phyloP scores from a whole-genome alignment of 2,113 vertebrate species.

The Coracopsis vasa region DNA sequence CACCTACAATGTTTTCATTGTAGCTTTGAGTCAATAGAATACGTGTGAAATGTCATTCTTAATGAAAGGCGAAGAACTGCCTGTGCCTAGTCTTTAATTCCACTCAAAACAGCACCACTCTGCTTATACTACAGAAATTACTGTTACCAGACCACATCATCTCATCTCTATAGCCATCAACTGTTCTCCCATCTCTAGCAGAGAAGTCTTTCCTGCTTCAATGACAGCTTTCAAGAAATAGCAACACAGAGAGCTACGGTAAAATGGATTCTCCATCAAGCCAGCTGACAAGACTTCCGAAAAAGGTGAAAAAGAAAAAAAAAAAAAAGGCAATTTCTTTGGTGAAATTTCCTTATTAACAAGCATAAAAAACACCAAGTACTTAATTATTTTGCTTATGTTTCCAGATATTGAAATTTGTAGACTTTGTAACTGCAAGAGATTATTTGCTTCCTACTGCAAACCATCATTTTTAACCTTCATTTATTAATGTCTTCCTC shows the following conservation, averaged over 20 bases:
- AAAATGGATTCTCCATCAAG: neutral
- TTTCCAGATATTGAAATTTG: neutral
- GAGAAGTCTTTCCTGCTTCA: neutral
- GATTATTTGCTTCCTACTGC: neutral
- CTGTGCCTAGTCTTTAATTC: neutral
- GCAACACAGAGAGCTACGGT: neutral
- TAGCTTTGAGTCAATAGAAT: neutral
- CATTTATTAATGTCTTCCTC: neutral
- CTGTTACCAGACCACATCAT: neutral
- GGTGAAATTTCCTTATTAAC: neutral
- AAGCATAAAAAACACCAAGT: neutral
- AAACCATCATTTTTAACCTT: neutral
- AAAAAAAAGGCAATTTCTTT: neutral
- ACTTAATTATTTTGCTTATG: rapidly evolving
- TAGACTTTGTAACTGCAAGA: neutral
- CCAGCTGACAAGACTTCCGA: neutral
- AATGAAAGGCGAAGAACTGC: neutral
- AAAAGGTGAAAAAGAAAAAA: neutral
- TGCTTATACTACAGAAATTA: neutral
- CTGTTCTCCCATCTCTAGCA: neutral
- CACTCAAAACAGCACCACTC: neutral
- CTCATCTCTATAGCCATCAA: neutral
- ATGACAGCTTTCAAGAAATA: neutral
- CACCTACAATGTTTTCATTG: neutral
- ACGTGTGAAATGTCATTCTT: neutral